Conservation (phyloP, 2,888 invertebrate genomes). For the Elysia crispata region DNA sequence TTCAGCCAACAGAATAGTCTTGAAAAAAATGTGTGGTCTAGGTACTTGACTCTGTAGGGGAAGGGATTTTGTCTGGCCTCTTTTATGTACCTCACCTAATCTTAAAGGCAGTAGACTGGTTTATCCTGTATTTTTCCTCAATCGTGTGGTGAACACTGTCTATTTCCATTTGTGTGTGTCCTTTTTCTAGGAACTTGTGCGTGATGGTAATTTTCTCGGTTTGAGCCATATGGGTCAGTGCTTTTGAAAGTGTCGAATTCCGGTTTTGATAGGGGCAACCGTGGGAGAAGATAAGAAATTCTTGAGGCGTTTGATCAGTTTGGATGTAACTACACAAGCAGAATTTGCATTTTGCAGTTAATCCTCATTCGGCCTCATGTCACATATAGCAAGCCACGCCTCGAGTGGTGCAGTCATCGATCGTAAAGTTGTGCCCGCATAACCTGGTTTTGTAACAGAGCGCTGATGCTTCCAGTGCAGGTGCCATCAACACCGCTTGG, state of each 20-base stretch:
- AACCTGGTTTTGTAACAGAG: constrained; percentile 42
- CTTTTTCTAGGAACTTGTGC: constrained; percentile 49
- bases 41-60: constrained; percentile 42
- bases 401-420: constrained; percentile 12
- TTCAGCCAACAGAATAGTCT: constrained; percentile 15
- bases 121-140: constrained; percentile 40
- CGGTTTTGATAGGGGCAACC: constrained; percentile 49
- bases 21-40: constrained; percentile 46
- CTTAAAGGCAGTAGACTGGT: constrained; percentile 39
- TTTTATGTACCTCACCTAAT: constrained; percentile 25
- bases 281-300: constrained; percentile 48
- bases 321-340: constrained; percentile 16
- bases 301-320: not conserved
- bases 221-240: constrained; percentile 22
- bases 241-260: constrained; percentile 47
- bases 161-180: constrained; percentile 53
- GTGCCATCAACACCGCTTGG: constrained; percentile 36
- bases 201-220: constrained; percentile 33
- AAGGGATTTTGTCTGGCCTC: not conserved
- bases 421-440: constrained; percentile 41
- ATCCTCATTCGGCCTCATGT: constrained; percentile 37
- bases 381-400: constrained; percentile 42
- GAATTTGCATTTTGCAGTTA: too few species aligned
- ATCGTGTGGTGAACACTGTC: constrained; percentile 48
- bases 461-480: constrained; percentile 32